Evolutionary conservation across 2,797 vertebrate genomes (phyloP).

Genomic region (Arrhamphus sclerolepis): DNA sequence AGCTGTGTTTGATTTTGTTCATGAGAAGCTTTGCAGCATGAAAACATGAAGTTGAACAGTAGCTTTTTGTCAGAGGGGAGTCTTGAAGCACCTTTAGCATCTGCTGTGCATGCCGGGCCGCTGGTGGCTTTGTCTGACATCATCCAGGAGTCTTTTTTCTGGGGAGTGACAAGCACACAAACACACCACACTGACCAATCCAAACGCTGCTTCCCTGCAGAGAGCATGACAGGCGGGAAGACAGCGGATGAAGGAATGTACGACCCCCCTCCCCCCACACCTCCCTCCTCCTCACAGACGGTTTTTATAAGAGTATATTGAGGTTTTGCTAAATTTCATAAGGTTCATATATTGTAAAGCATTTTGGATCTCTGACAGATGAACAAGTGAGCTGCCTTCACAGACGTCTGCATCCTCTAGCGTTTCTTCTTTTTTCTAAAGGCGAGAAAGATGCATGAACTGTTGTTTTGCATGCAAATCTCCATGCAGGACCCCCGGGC

Average conservation of each 20-base stretch:
- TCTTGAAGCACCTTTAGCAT: constrained; percentile 56
- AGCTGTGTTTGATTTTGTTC: neutral
- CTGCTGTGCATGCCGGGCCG: constrained; percentile 87
- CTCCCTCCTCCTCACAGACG: constrained; percentile 37
- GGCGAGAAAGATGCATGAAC: constrained; percentile 87
- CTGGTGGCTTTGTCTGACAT: constrained; percentile 75
- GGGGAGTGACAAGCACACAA: constrained; percentile 62
- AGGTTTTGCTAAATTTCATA: constrained; percentile 96
- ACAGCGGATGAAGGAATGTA: constrained; percentile 71
- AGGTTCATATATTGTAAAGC: constrained; percentile 90
- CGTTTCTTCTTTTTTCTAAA: constrained; percentile 73
- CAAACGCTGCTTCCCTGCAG: constrained; percentile 77
- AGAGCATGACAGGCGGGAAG: constrained; percentile 88
- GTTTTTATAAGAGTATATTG: constrained; percentile 92
- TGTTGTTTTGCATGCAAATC: constrained; percentile 94
- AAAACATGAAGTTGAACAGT: too few species aligned
- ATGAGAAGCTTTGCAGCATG: neutral
- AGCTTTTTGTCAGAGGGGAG: too few species aligned
- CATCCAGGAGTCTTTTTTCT: constrained; percentile 82
- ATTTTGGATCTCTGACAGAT: constrained; percentile 86
- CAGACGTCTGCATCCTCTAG: constrained; percentile 82
- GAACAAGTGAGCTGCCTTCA: constrained; percentile 79
- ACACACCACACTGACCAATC: constrained; percentile 37
- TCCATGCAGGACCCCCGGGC: constrained; percentile 61
- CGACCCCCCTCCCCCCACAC: constrained; percentile 68